A percentile compares a stretch with the other conserved stretches of the same genome.
Evolutionary conservation across 2,888 invertebrate genomes (phyloP).

Genomic region (Acleris holmiana): DNA sequence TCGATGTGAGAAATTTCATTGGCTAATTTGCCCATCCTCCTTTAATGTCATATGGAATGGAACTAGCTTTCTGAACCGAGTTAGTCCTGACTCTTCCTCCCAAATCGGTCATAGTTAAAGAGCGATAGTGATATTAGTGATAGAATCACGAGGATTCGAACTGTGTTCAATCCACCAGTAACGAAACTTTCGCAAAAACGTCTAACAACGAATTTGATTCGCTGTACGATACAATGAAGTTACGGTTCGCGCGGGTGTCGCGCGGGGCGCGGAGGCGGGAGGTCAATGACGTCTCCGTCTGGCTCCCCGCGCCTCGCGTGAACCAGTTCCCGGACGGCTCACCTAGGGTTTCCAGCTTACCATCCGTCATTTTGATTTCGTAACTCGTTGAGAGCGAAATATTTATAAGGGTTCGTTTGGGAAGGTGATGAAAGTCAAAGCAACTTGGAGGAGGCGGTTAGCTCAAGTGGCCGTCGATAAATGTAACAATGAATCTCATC

Average conservation of each 20-base stretch:
- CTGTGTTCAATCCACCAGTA: neutral
- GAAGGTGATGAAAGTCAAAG: neutral
- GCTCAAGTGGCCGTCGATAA: neutral
- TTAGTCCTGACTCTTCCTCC: too few relatives aligned
- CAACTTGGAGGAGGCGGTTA: neutral
- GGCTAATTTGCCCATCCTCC: too few relatives aligned
- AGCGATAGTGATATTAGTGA: too few relatives aligned
- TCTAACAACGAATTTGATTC: conserved; percentile 72
- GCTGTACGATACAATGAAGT: conserved; percentile 74
- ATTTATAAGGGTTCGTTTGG: conserved; percentile 13
- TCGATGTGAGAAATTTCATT: too few relatives aligned
- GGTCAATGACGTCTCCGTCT: conserved; percentile 82
- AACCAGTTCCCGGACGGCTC: conserved; percentile 66
- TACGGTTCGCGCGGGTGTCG: conserved; percentile 72
- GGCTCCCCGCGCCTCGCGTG: conserved; percentile 58
- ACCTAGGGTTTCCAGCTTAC: conserved; percentile 47
- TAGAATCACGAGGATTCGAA: neutral
- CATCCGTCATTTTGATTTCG: conserved; percentile 29
- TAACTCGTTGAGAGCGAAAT: conserved; percentile 11
- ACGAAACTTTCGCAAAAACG: conserved; percentile 52
- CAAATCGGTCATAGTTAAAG: too few relatives aligned
- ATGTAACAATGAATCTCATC: too few relatives aligned
- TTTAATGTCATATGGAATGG: too few relatives aligned
- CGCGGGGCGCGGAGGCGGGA: conserved; percentile 60
- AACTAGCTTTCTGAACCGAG: too few relatives aligned